Conservation (phyloP, 2,888 invertebrate species). For the Lathronympha strigana region DNA sequence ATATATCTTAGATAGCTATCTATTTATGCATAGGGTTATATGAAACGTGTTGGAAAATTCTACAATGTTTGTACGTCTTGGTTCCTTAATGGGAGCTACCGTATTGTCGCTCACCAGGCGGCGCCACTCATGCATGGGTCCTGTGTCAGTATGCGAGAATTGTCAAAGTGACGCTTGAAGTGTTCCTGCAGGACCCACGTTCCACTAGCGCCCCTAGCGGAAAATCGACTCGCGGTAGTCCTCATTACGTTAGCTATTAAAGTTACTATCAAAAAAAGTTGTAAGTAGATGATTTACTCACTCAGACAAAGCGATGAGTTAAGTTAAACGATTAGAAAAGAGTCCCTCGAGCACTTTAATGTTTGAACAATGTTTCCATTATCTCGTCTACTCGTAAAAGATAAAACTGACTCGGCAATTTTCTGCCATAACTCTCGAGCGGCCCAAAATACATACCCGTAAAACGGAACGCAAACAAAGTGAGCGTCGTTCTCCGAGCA, state of each 20-base stretch:
- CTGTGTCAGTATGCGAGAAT: too few species aligned
- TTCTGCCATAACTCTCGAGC: slow-evolving; percentile 79
- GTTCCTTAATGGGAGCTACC: too few species aligned
- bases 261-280: not conserved
- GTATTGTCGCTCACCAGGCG: too few species aligned
- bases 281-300: slow-evolving; percentile 33
- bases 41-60: not conserved
- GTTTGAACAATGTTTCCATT: slow-evolving; percentile 79
- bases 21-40: slow-evolving; percentile 23
- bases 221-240: too few species aligned
- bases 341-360: slow-evolving; percentile 61
- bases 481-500: slow-evolving; percentile 80
- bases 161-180: too few species aligned
- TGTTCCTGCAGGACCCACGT: too few species aligned
- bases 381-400: slow-evolving; percentile 73
- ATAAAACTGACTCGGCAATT: slow-evolving; percentile 81
- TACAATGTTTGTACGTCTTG: not conserved
- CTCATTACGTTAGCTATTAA: slow-evolving; percentile 1
- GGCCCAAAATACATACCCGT: slow-evolving; percentile 78
- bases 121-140: too few species aligned
- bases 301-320: slow-evolving; percentile 64
- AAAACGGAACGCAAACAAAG: slow-evolving; percentile 83
- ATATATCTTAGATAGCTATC: slow-evolving; percentile 31
- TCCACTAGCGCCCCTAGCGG: too few species aligned
- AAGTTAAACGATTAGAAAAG: slow-evolving; percentile 79